Conservation (phyloP, 1,140 invertebrate species). For the Drosophila baimaii region DNA sequence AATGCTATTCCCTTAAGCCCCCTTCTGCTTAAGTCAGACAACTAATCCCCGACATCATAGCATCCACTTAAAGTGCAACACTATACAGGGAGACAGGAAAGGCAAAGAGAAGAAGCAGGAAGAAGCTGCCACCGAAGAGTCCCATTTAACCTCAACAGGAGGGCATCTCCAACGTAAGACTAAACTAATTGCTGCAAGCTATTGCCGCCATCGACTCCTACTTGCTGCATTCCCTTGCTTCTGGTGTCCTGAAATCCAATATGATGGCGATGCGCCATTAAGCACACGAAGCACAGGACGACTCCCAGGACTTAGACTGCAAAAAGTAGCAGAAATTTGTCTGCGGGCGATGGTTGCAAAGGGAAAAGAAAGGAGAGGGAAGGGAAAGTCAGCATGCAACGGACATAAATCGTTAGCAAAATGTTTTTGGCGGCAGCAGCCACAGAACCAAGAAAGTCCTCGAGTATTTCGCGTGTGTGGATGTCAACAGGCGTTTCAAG, state of each 20-base stretch:
- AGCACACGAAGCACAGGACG: conserved; percentile 48
- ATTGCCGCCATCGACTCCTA: conserved; percentile 51
- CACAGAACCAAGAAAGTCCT: conserved; percentile 33
- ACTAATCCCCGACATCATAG: conserved; percentile 56
- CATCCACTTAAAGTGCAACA: conserved; percentile 44
- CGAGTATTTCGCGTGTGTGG: conserved; percentile 66
- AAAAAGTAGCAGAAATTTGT: conserved; percentile 76
- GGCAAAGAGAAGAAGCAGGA: neutral
- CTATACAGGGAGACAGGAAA: neutral
- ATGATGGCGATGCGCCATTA: conserved; percentile 61
- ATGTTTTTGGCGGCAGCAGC: conserved; percentile 74
- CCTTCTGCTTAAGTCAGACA: conserved; percentile 40
- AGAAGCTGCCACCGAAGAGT: conserved; percentile 17
- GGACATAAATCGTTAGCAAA: conserved; percentile 81
- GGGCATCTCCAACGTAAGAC: conserved; percentile 47
- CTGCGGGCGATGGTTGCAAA: conserved; percentile 24
- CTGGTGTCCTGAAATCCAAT: conserved; percentile 47
- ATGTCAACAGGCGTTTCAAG: conserved; percentile 76
- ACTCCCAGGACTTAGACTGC: conserved; percentile 21
- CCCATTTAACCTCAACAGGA: conserved; percentile 48
- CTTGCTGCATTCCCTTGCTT: neutral
- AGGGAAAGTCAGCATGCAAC: conserved; percentile 62
- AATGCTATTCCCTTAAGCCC: conserved; percentile 3
- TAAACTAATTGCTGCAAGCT: conserved; percentile 69
- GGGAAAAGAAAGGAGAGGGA: neutral